A percentile compares a stretch with the other conserved stretches of the same genome.
These are phyloP conservation scores for Drosophila kanapiae DNA, from an alignment of 1,140 invertebrate genomes.

Conservation along the genomic window DNA sequence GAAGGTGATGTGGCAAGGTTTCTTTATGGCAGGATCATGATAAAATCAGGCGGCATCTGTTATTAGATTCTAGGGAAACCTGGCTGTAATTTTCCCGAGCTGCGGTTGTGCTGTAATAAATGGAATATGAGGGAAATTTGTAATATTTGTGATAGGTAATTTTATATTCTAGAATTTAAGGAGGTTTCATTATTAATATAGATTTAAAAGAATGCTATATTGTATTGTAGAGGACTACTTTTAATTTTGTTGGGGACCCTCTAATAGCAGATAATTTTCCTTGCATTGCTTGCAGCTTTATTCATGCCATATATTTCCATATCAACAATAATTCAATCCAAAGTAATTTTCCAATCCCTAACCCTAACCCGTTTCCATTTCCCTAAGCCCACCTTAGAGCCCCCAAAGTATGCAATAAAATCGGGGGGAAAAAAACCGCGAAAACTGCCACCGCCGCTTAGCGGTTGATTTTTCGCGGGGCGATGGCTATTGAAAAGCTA, in stretches of 20 bases:
- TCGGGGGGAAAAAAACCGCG: background rate
- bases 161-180: too few species aligned
- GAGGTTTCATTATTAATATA: background rate
- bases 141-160: background rate
- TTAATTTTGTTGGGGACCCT: background rate
- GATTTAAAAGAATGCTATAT: too few species aligned
- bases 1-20: conserved; percentile 44
- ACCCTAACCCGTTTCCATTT: background rate
- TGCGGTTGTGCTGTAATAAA: background rate
- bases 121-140: background rate
- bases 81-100: background rate
- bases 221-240: too few species aligned
- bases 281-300: background rate
- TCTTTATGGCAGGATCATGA: conserved; percentile 20
- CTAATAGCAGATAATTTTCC: background rate
- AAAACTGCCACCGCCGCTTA: conserved; percentile 37
- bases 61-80: background rate
- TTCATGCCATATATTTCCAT: background rate
- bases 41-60: conserved; percentile 21
- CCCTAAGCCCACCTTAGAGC: conserved; percentile 21
- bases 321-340: background rate
- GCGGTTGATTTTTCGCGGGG: conserved; percentile 35
- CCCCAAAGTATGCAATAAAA: conserved; percentile 42
- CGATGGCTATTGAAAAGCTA: conserved; percentile 48
- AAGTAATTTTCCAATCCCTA: background rate